These are phyloP conservation scores for Chrysemys picta DNA, from an alignment of 2,113 vertebrate genomes.

Conservation along the genomic window DNA sequence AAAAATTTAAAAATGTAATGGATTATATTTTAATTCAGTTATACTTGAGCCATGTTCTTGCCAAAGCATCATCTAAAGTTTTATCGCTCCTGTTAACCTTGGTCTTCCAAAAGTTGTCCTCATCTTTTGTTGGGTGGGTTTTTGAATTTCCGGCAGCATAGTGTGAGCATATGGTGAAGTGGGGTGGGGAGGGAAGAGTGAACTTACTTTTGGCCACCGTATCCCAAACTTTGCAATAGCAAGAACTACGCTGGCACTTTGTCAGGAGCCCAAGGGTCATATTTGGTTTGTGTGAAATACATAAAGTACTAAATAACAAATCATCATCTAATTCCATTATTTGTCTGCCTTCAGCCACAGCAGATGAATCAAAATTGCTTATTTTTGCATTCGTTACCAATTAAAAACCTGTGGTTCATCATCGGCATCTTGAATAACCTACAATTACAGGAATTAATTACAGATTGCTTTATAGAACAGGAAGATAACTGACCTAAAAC, in stretches of 20 bases:
- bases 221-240: neutral
- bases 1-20: neutral
- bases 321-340: neutral
- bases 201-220: neutral
- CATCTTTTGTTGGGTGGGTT: neutral
- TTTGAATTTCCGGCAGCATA: conserved; percentile 10
- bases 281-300: neutral
- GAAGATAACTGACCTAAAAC: neutral
- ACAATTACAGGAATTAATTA: neutral
- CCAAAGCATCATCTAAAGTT: neutral
- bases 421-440: neutral
- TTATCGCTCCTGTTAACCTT: neutral
- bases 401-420: neutral
- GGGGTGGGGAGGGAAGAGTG: neutral
- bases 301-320: neutral
- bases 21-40: neutral
- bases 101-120: neutral
- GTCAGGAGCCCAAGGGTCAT: neutral
- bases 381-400: neutral
- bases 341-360: neutral
- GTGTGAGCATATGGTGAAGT: neutral
- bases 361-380: neutral
- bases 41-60: neutral
- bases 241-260: neutral
- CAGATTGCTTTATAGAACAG: neutral